Conservation (phyloP, 2,888 invertebrate genomes). For the Proisotoma minuta region DNA sequence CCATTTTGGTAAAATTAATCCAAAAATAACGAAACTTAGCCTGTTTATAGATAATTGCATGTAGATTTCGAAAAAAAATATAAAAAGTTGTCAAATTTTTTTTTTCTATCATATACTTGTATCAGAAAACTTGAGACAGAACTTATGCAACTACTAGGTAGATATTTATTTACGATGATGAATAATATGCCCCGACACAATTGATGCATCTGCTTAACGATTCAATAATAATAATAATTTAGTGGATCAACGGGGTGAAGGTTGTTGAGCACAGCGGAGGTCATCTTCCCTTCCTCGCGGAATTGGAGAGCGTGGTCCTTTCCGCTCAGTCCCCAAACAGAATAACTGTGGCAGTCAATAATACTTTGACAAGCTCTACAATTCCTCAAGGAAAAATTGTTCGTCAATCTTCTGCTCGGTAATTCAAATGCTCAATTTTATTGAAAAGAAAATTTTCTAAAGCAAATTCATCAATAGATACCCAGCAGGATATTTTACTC, state of each 20-base stretch:
- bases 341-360: slow-evolving; percentile 90
- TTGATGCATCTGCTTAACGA: background rate
- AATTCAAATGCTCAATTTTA: background rate
- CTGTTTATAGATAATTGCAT: too few relatives aligned
- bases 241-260: slow-evolving; percentile 86
- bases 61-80: background rate
- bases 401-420: slow-evolving; percentile 27
- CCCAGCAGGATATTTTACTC: slow-evolving; percentile 63
- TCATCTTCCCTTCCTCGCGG: slow-evolving; percentile 88
- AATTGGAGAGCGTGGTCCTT: slow-evolving; percentile 55
- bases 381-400: slow-evolving; percentile 74
- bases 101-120: too few relatives aligned
- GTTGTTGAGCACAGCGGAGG: slow-evolving; percentile 85
- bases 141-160: background rate
- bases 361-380: slow-evolving; percentile 77
- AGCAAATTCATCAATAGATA: slow-evolving; percentile 51
- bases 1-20: too few relatives aligned
- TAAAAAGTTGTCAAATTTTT: too few relatives aligned
- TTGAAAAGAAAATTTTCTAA: background rate
- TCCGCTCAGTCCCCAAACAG: slow-evolving; percentile 59
- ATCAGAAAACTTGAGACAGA: too few relatives aligned
- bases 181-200: background rate
- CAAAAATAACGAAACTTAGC: too few relatives aligned
- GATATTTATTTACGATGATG: too few relatives aligned
- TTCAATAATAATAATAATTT: slow-evolving; percentile 23